Base-by-base conservation (phyloP, 2,113 vertebrate genomes). In the Pachypanchax playfairii region DNA sequence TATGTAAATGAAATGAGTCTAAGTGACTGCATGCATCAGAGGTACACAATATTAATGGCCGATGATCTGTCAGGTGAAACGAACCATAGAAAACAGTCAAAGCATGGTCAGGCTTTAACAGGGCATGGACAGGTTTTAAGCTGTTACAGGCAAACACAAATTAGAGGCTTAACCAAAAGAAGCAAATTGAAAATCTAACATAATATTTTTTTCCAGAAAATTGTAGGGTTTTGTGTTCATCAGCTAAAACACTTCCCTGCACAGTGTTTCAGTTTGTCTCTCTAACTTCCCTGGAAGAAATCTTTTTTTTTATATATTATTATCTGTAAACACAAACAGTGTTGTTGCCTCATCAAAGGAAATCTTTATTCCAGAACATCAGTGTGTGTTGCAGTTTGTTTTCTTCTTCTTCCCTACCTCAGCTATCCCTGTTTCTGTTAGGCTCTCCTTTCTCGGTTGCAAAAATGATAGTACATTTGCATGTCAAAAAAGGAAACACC, bases 391-490 rank as follows among this genome's bases (percentile, higher is more conserved):
- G 62, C 64, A 41, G 43, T 39, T 39, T 56, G 35, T 48, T 52
- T 53, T 48, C 14, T 3, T 13, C 14, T 24, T n/a, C 0, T 12
- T 52, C n/a, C 15, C 21, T 12, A 57, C 51, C 54, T 6, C 28
- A 47, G 57, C 43, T 48, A 44, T 47, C 46, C 39, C n/a, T 1
- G 2, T 46, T 18, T 75, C 59, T 46, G 26, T n/a, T 28, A 51
- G 43, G 5, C 36, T 66, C 20, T 56, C 70, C 57, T 18, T 62
- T 47, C 24, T 70, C 35, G 14, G 53, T 60, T 63, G 46, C 49
- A 69, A 65, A 51, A 85, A 65, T 56, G 57, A 64, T 14, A 48
- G 49, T n/a, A 9, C 46, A 79, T 79, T 75, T 84, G 71, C 80
- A 76, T 80, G 66, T 79, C 17, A 38, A 64, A 62, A 78, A 80